Evolutionary conservation across 2,888 invertebrate species (phyloP).

Genomic region (Mimas tiliae): DNA sequence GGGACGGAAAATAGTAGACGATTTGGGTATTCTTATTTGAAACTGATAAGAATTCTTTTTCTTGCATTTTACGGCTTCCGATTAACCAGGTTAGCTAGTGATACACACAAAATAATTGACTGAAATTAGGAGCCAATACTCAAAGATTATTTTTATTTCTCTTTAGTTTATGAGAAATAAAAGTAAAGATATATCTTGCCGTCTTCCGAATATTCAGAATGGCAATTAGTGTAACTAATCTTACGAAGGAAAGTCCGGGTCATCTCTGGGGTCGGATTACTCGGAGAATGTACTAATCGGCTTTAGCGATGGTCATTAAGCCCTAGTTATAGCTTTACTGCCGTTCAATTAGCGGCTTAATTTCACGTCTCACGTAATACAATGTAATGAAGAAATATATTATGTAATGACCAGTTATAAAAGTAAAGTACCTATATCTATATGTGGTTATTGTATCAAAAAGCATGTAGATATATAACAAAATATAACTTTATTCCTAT

Average conservation of each 20-base stretch:
- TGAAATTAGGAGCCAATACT: background rate
- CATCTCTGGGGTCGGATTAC: constrained; percentile 21
- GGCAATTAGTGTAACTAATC: constrained; percentile 8
- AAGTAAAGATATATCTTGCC: background rate
- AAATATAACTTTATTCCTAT: too few relatives aligned
- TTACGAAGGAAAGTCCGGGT: constrained; percentile 10
- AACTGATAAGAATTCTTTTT: too few relatives aligned
- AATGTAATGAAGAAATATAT: background rate
- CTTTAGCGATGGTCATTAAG: constrained; percentile 11
- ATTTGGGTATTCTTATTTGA: too few relatives aligned
- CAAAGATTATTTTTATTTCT: background rate
- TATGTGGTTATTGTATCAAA: background rate
- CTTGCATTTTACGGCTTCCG: too few relatives aligned
- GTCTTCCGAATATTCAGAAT: background rate
- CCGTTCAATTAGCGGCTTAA: constrained; percentile 20
- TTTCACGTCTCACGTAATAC: constrained; percentile 1
- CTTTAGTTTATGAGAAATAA: background rate
- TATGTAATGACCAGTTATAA: constrained; percentile 1
- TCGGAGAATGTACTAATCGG: constrained; percentile 17
- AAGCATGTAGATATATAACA: too few relatives aligned
- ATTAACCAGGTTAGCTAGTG: too few relatives aligned
- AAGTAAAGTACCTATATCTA: too few relatives aligned
- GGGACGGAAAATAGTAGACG: too few relatives aligned
- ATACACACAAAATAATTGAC: too few relatives aligned
- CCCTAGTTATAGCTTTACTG: constrained; percentile 20